phyloP scores from a whole-genome alignment of 2,797 vertebrate genomes.

The Melanotaenia pygmaea region DNA sequence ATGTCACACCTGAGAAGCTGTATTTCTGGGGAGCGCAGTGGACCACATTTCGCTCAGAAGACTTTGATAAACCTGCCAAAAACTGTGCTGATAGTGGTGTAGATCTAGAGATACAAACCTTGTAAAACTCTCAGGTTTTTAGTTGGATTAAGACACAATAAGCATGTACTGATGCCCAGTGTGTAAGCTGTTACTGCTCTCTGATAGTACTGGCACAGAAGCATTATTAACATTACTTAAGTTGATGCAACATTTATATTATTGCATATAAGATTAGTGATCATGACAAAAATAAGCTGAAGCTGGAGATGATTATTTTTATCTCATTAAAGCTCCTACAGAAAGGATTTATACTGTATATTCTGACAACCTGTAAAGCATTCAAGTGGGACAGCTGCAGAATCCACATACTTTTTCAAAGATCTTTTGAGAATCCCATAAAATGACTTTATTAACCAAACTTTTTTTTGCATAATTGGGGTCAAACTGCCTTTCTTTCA shows the following conservation, averaged over 20 bases:
- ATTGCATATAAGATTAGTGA: constrained; percentile 40
- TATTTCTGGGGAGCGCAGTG: constrained; percentile 12
- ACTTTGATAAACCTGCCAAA: constrained; percentile 14
- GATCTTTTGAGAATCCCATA: neutral
- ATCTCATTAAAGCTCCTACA: constrained; percentile 13
- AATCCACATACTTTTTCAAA: neutral
- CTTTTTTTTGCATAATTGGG: neutral
- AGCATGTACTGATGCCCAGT: neutral
- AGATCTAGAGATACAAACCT: neutral
- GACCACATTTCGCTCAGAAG: constrained; percentile 30
- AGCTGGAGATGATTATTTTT: constrained; percentile 37
- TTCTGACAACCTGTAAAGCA: neutral
- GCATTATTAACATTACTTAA: constrained; percentile 42
- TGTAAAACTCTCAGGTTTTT: constrained; percentile 14
- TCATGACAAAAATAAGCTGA: constrained; percentile 42
- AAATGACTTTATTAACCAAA: neutral
- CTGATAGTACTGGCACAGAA: constrained; percentile 30
- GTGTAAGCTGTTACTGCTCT: constrained; percentile 35
- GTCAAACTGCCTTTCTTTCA: constrained; percentile 1
- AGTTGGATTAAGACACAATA: constrained; percentile 35
- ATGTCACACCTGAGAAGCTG: constrained; percentile 73
- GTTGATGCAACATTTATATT: constrained; percentile 53
- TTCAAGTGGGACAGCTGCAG: neutral
- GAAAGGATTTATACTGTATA: neutral
- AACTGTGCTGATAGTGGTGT: neutral